Evolutionary conservation across 37 sponge, comb jelly and placozoan species (phyloP), one percentile per base, ranked within the genome.

Genomic region (Chondrosia reniformis): DNA sequence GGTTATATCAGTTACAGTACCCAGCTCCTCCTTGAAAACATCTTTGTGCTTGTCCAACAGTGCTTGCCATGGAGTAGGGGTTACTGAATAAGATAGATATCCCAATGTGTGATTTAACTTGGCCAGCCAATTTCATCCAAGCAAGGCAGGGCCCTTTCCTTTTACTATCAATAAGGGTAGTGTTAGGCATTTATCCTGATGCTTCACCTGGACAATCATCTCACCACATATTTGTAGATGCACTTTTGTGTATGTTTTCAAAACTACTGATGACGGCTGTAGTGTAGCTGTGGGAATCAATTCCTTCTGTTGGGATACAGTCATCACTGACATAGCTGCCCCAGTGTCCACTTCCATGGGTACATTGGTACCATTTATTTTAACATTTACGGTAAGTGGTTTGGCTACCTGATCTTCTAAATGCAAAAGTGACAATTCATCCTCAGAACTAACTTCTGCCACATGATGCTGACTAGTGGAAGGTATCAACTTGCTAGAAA

Each of bases 21-120:
- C 67, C 30, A 66, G 17, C 39, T 66, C 67, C 32, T 66, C 38
- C 39, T 66, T 66, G 38, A 66, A 66, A 5, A 66, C 36, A 36
- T 34, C 67, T 17, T 7, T 5, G 9, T 66, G 39, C 17, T 19
- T 19, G 13, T 66, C 38, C 36, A 66, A 40, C 7, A 66, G 7
- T 36, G 22, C 13, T 34, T 66, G 39, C 39, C 32, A 34, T 66
- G 67, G 19, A 17, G 36, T 19, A 36, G 3, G 32, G 13, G 5
- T 17, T 6, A 40, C 67, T 36, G 39, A 31, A 40, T 66, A 34
- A 30, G 36, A 22, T 8, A 66, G 7, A 21, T 40, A 15, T 19
- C 39, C 39, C 67, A 36, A 66, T 8, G 32, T 17, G 19, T 37
- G 38, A 19, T 66, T 66, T 21, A 66, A 40, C 8, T 36, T 36